phyloP scores from a whole-genome alignment of 2,797 vertebrate species.

The Natrix natrix region DNA sequence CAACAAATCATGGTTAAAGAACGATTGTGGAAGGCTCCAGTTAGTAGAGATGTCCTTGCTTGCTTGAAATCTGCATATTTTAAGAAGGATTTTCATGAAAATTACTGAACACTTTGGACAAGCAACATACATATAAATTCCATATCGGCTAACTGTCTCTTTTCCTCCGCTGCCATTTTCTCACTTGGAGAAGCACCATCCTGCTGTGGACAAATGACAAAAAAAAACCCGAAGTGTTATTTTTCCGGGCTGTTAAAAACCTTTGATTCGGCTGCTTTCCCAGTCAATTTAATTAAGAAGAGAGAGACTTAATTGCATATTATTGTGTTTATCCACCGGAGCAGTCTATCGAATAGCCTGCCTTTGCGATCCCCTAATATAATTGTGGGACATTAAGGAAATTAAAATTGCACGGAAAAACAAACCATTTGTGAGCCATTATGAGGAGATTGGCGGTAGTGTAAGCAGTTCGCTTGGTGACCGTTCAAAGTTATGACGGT shows the following conservation, averaged over 20 bases:
- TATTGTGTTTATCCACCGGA: constrained; percentile 8
- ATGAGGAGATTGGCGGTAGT: not conserved
- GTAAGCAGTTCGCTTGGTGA: too few relatives aligned
- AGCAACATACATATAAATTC: not conserved
- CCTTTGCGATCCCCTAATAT: constrained; percentile 10
- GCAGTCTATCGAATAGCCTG: not conserved
- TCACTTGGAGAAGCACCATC: not conserved
- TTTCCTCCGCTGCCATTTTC: not conserved
- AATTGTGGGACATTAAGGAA: constrained; percentile 34
- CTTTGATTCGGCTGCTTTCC: not conserved
- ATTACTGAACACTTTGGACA: not conserved
- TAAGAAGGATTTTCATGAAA: not conserved
- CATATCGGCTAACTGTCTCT: not conserved
- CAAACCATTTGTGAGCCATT: constrained; percentile 28
- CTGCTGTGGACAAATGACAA: not conserved
- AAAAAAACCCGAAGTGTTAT: not conserved
- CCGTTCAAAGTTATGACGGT: too few relatives aligned
- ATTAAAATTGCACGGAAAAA: constrained; percentile 9
- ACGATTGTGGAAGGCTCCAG: not conserved
- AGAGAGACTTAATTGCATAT: constrained; percentile 17
- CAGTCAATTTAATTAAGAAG: constrained; percentile 11
- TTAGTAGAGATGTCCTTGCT: not conserved
- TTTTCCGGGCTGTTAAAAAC: not conserved
- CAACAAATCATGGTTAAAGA: not conserved
- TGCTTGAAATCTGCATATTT: not conserved